These are phyloP conservation scores for Trachelus tabidus DNA, from an alignment of 2,888 invertebrate species.

Conservation along the genomic window DNA sequence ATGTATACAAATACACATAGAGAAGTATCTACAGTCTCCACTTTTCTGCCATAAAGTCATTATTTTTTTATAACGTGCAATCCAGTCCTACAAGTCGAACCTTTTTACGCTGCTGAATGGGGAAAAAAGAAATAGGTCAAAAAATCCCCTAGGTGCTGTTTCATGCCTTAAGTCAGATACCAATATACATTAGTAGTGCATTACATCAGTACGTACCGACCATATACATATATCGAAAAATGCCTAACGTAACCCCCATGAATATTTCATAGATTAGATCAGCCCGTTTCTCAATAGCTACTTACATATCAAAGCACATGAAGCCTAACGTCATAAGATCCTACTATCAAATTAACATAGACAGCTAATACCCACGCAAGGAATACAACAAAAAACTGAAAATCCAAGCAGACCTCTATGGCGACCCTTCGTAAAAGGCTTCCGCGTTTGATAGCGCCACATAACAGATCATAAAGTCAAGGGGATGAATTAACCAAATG, in stretches of 20 bases:
- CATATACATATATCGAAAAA: background rate
- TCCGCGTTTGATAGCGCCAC: background rate
- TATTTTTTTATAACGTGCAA: slow-evolving; percentile 1
- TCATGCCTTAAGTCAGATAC: background rate
- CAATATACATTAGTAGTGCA: background rate
- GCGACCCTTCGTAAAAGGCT: background rate
- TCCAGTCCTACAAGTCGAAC: background rate
- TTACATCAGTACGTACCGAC: background rate
- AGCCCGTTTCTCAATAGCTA: background rate
- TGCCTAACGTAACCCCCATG: background rate
- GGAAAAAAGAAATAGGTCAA: background rate
- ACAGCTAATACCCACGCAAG: background rate
- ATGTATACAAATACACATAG: background rate
- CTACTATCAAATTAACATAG: background rate
- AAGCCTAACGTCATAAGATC: background rate
- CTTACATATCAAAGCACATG: background rate
- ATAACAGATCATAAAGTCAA: background rate
- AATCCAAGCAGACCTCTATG: background rate
- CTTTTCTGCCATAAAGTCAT: slow-evolving; percentile 3
- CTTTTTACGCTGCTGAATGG: background rate
- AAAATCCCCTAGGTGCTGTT: background rate
- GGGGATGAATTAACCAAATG: background rate
- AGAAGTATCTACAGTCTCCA: background rate
- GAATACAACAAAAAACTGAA: background rate
- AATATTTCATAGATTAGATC: background rate